Percentiles rank a stretch among this genome's conserved stretches.
These are phyloP conservation scores for Drosophila novamexicana DNA, from an alignment of 1,140 invertebrate genomes.

Conservation along the genomic window DNA sequence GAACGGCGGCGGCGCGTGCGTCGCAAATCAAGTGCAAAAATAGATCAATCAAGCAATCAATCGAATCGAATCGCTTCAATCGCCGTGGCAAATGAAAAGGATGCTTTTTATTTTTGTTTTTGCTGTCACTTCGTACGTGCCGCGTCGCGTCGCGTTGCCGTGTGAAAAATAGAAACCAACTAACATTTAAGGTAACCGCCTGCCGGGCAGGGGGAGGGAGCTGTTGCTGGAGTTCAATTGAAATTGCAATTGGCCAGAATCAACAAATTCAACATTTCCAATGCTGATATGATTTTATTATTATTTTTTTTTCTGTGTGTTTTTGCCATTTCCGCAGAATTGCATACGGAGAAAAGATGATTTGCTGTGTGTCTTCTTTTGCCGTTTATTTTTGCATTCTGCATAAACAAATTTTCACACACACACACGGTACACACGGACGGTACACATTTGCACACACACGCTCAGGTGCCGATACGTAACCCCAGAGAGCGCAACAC, in stretches of 20 bases:
- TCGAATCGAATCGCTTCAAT: constrained; percentile 70
- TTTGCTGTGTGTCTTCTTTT: constrained; percentile 35
- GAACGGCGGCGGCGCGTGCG: constrained; percentile 65
- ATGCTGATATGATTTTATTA: constrained; percentile 51
- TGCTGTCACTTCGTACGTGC: constrained; percentile 29
- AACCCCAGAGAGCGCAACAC: constrained; percentile 10
- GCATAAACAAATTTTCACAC: constrained; percentile 67
- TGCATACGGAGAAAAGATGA: constrained; percentile 45
- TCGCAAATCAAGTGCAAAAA: constrained; percentile 83
- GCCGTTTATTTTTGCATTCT: constrained; percentile 45
- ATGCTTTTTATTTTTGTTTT: constrained; percentile 24
- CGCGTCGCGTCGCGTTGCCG: constrained; percentile 14
- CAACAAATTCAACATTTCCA: constrained; percentile 54
- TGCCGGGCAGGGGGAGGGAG: too few relatives aligned
- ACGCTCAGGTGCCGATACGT: constrained; percentile 27
- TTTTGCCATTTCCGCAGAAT: constrained; percentile 60
- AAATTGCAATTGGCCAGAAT: constrained; percentile 46
- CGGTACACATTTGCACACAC: constrained; percentile 18
- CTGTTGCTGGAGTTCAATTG: constrained; percentile 52
- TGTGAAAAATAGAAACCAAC: neutral
- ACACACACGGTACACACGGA: constrained; percentile 14
- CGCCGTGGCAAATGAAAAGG: constrained; percentile 56
- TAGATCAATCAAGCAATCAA: constrained; percentile 83
- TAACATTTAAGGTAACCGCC: too few relatives aligned
- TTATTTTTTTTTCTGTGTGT: constrained; percentile 16